Evolutionary conservation across 2,113 vertebrate species (phyloP).

Genomic region (Nesoenas mayeri): DNA sequence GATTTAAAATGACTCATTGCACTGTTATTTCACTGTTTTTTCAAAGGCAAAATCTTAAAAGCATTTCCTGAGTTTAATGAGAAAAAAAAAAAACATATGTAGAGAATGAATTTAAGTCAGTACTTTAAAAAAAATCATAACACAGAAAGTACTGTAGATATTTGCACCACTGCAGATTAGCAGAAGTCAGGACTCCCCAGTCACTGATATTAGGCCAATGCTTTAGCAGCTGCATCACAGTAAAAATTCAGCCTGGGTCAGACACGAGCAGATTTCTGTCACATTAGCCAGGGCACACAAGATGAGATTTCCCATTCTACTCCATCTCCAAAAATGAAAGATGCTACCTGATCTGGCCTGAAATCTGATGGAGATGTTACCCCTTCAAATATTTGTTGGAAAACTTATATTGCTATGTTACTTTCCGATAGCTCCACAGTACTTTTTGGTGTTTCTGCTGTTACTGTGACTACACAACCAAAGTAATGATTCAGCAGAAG

Average conservation of each 20-base stretch:
- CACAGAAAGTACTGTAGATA: background rate
- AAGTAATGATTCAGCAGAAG: background rate
- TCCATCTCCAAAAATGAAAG: background rate
- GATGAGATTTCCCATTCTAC: accelerated
- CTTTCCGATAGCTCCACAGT: background rate
- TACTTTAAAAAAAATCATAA: background rate
- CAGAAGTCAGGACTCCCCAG: background rate
- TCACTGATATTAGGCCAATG: background rate
- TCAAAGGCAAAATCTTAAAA: background rate
- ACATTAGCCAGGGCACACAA: background rate
- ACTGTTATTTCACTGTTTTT: background rate
- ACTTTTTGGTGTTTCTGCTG: background rate
- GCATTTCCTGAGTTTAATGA: background rate
- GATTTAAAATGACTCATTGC: background rate
- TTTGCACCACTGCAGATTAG: background rate
- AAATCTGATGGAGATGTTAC: background rate
- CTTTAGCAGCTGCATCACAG: background rate
- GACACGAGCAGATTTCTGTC: background rate
- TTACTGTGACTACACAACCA: too few relatives aligned
- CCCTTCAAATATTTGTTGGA: background rate
- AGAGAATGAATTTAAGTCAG: background rate
- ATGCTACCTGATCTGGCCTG: background rate
- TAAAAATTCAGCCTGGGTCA: background rate
- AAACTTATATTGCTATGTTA: background rate
- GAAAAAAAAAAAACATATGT: background rate